A percentile compares a stretch with the other conserved stretches of the same genome.
Conservation (phyloP, 1,140 invertebrate species). For the Aphelenchoides besseyi region DNA sequence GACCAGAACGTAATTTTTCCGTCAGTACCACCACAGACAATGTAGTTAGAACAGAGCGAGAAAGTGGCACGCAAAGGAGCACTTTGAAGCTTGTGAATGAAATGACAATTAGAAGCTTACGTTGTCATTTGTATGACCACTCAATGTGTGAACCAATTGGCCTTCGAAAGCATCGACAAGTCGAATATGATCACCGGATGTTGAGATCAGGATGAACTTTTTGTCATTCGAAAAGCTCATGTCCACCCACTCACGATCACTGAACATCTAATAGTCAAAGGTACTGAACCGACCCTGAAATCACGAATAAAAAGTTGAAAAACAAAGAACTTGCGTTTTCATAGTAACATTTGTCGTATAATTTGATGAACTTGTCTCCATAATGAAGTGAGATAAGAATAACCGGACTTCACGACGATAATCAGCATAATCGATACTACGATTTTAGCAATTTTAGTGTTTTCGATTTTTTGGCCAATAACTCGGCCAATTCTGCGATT, state of each 20-base stretch:
- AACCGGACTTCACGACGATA: too few species aligned
- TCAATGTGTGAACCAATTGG: background rate
- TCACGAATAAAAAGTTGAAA: background rate
- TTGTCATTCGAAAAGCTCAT: background rate
- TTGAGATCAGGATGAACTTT: background rate
- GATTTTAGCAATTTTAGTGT: too few species aligned
- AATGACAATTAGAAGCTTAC: background rate
- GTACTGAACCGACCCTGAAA: background rate
- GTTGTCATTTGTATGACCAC: background rate
- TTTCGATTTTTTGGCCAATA: too few species aligned
- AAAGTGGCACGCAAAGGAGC: background rate
- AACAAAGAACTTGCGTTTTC: background rate
- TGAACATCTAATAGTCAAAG: background rate
- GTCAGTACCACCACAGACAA: background rate
- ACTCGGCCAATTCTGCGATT: too few species aligned
- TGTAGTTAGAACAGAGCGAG: background rate
- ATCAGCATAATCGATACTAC: too few species aligned
- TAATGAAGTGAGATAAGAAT: too few species aligned
- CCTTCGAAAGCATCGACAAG: slow-evolving; percentile 1
- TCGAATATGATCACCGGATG: background rate
- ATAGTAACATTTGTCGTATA: slow-evolving; percentile 1
- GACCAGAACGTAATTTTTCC: background rate
- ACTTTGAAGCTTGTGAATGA: background rate
- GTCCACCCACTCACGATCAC: background rate
- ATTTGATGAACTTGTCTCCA: background rate